Base-by-base conservation (phyloP, 2,113 vertebrate genomes). In the Osmerus mordax region DNA sequence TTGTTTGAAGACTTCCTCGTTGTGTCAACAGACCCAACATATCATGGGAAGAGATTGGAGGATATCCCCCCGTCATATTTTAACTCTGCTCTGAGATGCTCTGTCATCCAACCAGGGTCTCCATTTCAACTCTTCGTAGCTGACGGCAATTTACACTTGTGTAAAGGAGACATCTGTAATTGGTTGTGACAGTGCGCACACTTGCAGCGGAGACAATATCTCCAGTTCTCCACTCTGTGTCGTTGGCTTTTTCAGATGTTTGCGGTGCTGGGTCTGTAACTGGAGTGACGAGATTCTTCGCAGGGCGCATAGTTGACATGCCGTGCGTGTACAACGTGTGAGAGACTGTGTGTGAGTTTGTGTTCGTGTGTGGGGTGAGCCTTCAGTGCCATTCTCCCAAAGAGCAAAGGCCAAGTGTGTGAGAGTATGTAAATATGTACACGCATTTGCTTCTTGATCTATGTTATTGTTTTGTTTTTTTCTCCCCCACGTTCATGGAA, bases 221-320 rank as follows among this genome's bases (percentile, higher is more conserved):
- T 28, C 25, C 25, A 28, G 25, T 28, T 28, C 28, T 58, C 54
- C 71, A 76, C 67, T 82, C 81, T 86, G 7, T 41, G 41, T 72
- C 72, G 16, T 36, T 18, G 62, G 65, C 66, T 70, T 80, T 76
- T 77, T 77, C 69, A 82, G 79, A 84, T 76, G 73, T 82, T 69
- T 69, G 28, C 23, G 55, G 65, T 9, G 53, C 14, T 47, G 52
- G 71, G 52, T 69, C 59, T 65, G 69, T 73, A 41, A 62, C 51
- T 60, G 23, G 56, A 70, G 59, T 1, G 65, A 67, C 69, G 1
- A 41, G 21, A 71, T 53, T 18, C 47, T 78, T 75, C 65, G 55
- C 76, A 6, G 61, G 64, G 72, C 55, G 63, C 67, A 61, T 55
- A 2, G 62, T 36, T 21, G 28, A 29, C 19, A 3, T 65, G 72